Conservation (phyloP, 2,888 invertebrate species). For the Euzophera pinguis region DNA sequence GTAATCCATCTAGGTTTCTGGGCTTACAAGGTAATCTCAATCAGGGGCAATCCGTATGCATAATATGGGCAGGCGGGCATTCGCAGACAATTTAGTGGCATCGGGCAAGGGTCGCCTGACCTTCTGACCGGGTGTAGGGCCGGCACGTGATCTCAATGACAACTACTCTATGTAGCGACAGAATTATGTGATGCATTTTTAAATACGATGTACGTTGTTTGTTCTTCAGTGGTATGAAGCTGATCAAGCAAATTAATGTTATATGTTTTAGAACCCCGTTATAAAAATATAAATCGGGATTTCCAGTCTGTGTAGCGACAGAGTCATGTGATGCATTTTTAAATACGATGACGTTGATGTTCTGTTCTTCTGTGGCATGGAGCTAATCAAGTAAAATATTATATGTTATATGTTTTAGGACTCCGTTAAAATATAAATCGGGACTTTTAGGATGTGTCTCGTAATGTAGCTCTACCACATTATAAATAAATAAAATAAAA, state of each 20-base stretch:
- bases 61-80: slow-evolving; percentile 33
- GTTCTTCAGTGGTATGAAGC: too few species aligned
- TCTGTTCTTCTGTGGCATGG: too few species aligned
- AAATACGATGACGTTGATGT: slow-evolving; percentile 15
- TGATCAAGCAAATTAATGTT: too few species aligned
- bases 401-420: too few species aligned
- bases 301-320: slow-evolving; percentile 22
- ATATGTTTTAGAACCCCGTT: too few species aligned
- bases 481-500: too few species aligned
- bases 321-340: slow-evolving; percentile 26
- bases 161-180: slow-evolving; percentile 20
- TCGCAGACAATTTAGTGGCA: slow-evolving; percentile 51
- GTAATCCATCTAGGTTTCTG: slow-evolving; percentile 23
- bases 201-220: slow-evolving; percentile 13
- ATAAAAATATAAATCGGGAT: too few species aligned
- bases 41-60: slow-evolving; percentile 38
- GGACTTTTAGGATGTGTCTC: too few species aligned
- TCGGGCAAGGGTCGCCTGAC: slow-evolving; percentile 40
- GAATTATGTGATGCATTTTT: slow-evolving; percentile 25
- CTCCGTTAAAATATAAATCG: too few species aligned
- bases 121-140: slow-evolving; percentile 34
- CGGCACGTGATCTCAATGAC: slow-evolving; percentile 42
- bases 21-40: slow-evolving; percentile 31
- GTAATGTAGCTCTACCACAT: too few species aligned
- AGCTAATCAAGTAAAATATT: too few species aligned